phyloP scores from a whole-genome alignment of 2,888 invertebrate genomes.

The Agrilus biguttatus region DNA sequence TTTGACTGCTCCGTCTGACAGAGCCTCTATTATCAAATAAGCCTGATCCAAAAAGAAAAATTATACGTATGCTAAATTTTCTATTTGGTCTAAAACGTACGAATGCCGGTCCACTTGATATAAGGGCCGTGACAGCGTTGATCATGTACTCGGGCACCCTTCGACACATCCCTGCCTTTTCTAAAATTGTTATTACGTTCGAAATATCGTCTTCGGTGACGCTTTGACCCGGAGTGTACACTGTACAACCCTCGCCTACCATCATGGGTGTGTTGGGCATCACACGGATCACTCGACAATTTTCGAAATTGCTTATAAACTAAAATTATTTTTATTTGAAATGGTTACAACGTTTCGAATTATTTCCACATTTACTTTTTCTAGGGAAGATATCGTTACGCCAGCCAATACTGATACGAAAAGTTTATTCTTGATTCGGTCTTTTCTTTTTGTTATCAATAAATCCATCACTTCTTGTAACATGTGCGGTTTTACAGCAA shows the following conservation, averaged over 20 bases:
- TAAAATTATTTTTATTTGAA: not conserved
- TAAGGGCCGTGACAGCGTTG: constrained; percentile 62
- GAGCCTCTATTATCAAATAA: constrained; percentile 76
- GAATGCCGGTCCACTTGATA: constrained; percentile 86
- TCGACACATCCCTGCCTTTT: constrained; percentile 52
- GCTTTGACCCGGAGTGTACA: constrained; percentile 41
- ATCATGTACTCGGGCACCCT: constrained; percentile 65
- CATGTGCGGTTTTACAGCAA: constrained; percentile 79
- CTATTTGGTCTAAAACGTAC: constrained; percentile 37
- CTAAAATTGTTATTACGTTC: constrained; percentile 42
- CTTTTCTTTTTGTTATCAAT: constrained; percentile 17
- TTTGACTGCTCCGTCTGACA: constrained; percentile 86
- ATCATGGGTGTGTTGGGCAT: constrained; percentile 85
- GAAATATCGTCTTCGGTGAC: constrained; percentile 40
- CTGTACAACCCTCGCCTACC: constrained; percentile 55
- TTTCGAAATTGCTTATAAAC: constrained; percentile 14
- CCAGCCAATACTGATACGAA: constrained; percentile 79
- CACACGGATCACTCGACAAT: constrained; percentile 46
- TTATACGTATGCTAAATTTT: not conserved
- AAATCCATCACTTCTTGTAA: constrained; percentile 39
- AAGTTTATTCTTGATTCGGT: constrained; percentile 33
- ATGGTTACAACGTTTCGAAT: constrained; percentile 1
- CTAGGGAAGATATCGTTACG: constrained; percentile 45
- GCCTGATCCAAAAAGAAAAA: constrained; percentile 35
- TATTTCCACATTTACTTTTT: constrained; percentile 34